These are phyloP conservation scores for Alfaro cultratus DNA, from an alignment of 2,797 vertebrate species.

Conservation along the genomic window DNA sequence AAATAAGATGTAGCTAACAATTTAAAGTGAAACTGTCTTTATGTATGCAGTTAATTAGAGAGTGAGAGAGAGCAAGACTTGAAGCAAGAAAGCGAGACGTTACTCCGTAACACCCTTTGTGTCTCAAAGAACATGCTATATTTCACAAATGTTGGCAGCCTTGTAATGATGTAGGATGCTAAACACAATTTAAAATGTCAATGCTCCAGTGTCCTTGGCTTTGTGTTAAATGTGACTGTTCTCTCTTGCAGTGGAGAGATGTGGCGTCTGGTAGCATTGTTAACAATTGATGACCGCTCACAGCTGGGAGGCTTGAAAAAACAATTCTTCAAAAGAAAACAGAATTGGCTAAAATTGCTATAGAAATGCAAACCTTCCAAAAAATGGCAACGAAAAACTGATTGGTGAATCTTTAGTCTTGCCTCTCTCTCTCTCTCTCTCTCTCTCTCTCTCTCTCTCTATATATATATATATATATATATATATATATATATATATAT, in stretches of 20 bases:
- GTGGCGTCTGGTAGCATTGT: not conserved
- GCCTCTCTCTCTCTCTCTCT: too few species aligned
- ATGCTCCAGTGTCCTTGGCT: not conserved
- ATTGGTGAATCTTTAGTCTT: not conserved
- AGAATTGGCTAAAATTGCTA: not conserved
- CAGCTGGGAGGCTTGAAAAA: not conserved
- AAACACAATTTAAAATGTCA: not conserved
- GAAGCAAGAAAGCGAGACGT: not conserved
- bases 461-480: too few species aligned
- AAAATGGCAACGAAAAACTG: not conserved
- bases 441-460: too few species aligned
- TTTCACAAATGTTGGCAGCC: not conserved
- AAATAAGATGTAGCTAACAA: not conserved
- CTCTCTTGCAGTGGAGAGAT: not conserved
- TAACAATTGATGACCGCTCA: not conserved
- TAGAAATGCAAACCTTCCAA: not conserved
- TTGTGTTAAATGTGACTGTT: not conserved
- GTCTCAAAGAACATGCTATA: not conserved
- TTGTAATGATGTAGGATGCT: not conserved
- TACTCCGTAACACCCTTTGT: not conserved
- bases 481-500: too few species aligned
- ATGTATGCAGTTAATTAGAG: not conserved
- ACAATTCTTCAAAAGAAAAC: not conserved
- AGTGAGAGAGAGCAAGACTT: not conserved
- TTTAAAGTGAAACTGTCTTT: not conserved